phyloP scores from a whole-genome alignment of 2,888 invertebrate genomes.

The Oscheius myriophilus region DNA sequence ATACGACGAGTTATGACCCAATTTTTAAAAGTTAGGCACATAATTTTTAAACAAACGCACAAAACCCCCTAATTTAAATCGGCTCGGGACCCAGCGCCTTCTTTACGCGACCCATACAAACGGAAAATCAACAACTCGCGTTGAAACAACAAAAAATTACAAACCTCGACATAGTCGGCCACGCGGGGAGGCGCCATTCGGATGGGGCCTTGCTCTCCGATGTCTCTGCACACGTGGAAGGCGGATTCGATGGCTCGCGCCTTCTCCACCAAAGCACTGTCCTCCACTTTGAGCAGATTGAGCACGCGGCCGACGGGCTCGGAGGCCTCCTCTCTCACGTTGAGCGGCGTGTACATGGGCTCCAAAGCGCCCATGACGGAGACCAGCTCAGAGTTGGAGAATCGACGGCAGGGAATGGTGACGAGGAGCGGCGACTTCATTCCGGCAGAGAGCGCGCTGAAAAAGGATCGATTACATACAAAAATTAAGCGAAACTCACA shows the following conservation, averaged over 20 bases:
- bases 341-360: conserved; percentile 82
- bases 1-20: too few species aligned
- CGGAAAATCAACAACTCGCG: not conserved
- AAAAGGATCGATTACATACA: conserved; percentile 31
- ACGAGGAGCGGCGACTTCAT: conserved; percentile 83
- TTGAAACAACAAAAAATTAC: too few species aligned
- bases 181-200: conserved; percentile 86
- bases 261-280: conserved; percentile 7
- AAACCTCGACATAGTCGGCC: conserved; percentile 79
- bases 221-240: conserved; percentile 75
- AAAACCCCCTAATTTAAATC: too few species aligned
- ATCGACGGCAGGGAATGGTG: conserved; percentile 74
- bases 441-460: conserved; percentile 85
- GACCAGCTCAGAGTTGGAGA: conserved; percentile 82
- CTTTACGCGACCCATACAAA: too few species aligned
- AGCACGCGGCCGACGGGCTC: conserved; percentile 25
- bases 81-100: too few species aligned
- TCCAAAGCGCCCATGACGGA: conserved; percentile 86
- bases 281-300: not conserved
- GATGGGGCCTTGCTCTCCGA: conserved; percentile 88
- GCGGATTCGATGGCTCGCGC: conserved; percentile 58
- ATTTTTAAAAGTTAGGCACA: too few species aligned
- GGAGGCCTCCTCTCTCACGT: conserved; percentile 58
- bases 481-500: too few species aligned
- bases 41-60: too few species aligned